Evolutionary conservation across 2,113 vertebrate species (phyloP).

Genomic region (Rutilus rutilus): DNA sequence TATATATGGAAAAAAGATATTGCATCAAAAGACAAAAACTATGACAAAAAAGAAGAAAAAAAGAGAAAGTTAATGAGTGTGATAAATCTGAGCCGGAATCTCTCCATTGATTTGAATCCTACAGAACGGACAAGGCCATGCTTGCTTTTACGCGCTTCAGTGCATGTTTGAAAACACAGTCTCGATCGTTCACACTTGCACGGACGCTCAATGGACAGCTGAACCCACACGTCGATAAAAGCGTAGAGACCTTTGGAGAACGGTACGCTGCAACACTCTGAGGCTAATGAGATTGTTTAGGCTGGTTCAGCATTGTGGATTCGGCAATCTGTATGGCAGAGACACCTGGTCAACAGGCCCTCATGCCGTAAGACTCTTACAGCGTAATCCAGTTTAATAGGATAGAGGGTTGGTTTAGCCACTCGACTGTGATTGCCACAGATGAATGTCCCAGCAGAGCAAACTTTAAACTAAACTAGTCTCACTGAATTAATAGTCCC

Average conservation of each 20-base stretch:
- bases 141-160: constrained; percentile 37
- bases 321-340: constrained; percentile 43
- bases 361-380: constrained; percentile 72
- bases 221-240: neutral
- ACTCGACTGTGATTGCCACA: constrained; percentile 57
- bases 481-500: constrained; percentile 41
- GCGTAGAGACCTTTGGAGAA: constrained; percentile 2
- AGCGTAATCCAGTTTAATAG: constrained; percentile 73
- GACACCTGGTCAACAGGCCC: constrained; percentile 60
- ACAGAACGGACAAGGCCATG: constrained; percentile 17
- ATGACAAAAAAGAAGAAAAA: neutral
- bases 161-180: constrained; percentile 37
- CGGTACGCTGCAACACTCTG: neutral
- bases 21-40: neutral
- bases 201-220: neutral
- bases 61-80: too few relatives aligned
- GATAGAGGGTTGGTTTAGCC: constrained; percentile 66
- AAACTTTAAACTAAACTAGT: constrained; percentile 25
- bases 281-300: constrained; percentile 34
- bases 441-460: constrained; percentile 56
- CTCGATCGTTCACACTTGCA: constrained; percentile 8
- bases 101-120: constrained; percentile 15
- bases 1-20: neutral
- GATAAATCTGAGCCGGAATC: neutral
- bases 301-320: neutral